A percentile compares a stretch with the other conserved stretches of the same genome.
These are phyloP conservation scores for Caenorhabditis remanei DNA, from an alignment of 1,140 invertebrate species.

Conservation along the genomic window DNA sequence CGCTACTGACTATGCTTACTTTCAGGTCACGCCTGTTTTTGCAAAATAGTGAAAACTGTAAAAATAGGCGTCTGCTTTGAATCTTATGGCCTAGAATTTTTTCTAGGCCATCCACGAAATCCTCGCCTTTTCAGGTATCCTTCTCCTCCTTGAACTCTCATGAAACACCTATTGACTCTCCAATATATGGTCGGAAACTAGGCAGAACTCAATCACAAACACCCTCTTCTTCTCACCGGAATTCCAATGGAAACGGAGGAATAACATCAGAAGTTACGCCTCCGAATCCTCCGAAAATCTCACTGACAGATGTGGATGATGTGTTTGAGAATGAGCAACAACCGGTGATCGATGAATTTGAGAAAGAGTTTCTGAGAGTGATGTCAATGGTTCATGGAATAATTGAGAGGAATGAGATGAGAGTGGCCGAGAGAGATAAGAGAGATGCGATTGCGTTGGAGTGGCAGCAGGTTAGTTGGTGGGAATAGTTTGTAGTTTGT, in stretches of 20 bases:
- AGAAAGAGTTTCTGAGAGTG: slow-evolving; percentile 82
- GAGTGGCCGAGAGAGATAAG: slow-evolving; percentile 83
- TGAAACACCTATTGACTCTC: slow-evolving; percentile 21
- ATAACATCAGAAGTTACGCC: neutral
- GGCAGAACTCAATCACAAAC: slow-evolving; percentile 12
- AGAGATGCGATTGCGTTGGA: slow-evolving; percentile 83
- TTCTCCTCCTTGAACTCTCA: slow-evolving; percentile 49
- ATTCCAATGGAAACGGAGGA: slow-evolving; percentile 23
- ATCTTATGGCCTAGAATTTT: too few species aligned
- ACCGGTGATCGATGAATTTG: slow-evolving; percentile 78
- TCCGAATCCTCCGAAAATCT: slow-evolving; percentile 18
- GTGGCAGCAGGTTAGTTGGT: slow-evolving; percentile 83
- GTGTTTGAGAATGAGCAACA: slow-evolving; percentile 45
- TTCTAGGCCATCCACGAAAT: neutral
- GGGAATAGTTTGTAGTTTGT: neutral
- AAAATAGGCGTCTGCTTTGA: too few species aligned
- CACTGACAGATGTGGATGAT: slow-evolving; percentile 25
- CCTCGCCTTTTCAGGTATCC: slow-evolving; percentile 29
- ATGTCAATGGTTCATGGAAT: slow-evolving; percentile 83
- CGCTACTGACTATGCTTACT: too few species aligned
- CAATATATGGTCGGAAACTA: slow-evolving; percentile 6
- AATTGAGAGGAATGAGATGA: slow-evolving; percentile 83
- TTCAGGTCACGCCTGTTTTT: too few species aligned
- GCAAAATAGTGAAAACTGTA: too few species aligned
- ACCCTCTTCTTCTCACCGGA: neutral